These are phyloP conservation scores for Neocrepidodera transversa DNA, from an alignment of 2,888 invertebrate species.

Conservation along the genomic window DNA sequence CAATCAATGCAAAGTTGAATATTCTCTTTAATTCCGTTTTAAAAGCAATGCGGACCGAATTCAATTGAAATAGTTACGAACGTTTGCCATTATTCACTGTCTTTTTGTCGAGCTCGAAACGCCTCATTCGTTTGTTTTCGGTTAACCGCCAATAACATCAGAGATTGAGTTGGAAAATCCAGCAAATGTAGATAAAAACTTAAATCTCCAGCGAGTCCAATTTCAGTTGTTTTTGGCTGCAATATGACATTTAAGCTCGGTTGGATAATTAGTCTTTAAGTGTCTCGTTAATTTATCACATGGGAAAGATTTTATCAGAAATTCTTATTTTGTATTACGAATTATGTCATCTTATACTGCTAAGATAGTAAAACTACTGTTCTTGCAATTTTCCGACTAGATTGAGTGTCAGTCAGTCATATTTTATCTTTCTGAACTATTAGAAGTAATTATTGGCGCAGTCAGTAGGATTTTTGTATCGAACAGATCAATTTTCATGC, in stretches of 20 bases:
- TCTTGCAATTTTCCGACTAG: no score
- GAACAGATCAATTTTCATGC: no score
- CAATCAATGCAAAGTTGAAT: no score
- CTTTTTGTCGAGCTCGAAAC: neutral
- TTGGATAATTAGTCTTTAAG: neutral
- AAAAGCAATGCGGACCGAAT: neutral
- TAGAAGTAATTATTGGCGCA: no score
- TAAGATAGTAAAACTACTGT: no score
- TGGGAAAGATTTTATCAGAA: neutral
- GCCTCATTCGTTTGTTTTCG: slow-evolving; percentile 9
- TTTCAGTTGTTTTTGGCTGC: neutral
- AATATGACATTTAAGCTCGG: neutral
- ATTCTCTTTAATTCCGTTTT: no score
- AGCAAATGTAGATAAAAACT: neutral
- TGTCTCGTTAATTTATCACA: neutral
- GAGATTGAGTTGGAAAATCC: slow-evolving; percentile 9
- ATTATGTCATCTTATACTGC: no score
- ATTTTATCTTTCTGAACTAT: no score
- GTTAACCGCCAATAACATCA: slow-evolving; percentile 7
- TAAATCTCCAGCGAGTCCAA: neutral
- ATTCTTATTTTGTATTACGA: no score
- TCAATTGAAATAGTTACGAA: neutral
- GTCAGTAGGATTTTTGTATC: no score
- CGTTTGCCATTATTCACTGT: neutral
- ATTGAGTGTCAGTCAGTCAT: no score